A percentile compares a stretch with the other conserved stretches of the same genome.
Conservation (phyloP, 2,113 vertebrate genomes). For the Potamarius usumacintae region DNA sequence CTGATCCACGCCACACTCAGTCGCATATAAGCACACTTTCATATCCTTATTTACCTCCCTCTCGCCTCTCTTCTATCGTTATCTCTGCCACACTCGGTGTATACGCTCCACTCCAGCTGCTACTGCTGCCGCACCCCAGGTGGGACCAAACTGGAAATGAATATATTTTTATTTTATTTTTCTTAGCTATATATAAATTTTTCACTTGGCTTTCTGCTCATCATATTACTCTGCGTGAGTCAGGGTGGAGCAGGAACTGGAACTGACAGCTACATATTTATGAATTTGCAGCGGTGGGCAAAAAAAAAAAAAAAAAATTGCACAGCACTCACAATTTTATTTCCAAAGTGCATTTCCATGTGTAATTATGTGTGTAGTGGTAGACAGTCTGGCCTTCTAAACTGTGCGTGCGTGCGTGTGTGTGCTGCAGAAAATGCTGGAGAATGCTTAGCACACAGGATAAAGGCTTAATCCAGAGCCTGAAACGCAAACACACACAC, state of each 20-base stretch:
- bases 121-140: slow-evolving; percentile 37
- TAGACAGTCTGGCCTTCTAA: slow-evolving; percentile 51
- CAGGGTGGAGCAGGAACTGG: slow-evolving; percentile 32
- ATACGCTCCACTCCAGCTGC: not conserved
- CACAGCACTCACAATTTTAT: slow-evolving; percentile 47
- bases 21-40: slow-evolving; percentile 2
- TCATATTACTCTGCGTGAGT: slow-evolving; percentile 33
- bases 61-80: slow-evolving; percentile 34
- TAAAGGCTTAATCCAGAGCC: slow-evolving; percentile 53
- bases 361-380: slow-evolving; percentile 57
- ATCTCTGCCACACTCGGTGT: slow-evolving; percentile 2
- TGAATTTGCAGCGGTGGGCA: slow-evolving; percentile 43
- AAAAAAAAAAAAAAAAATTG: slow-evolving; percentile 29
- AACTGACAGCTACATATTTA: slow-evolving; percentile 52
- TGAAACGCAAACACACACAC: slow-evolving; percentile 40
- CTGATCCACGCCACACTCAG: slow-evolving; percentile 31
- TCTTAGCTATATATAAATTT: not conserved
- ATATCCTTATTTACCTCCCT: slow-evolving; percentile 1
- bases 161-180: too few species aligned
- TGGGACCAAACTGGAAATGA: slow-evolving; percentile 36
- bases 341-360: slow-evolving; percentile 46
- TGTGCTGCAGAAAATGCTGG: slow-evolving; percentile 30
- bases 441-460: slow-evolving; percentile 55
- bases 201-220: slow-evolving; percentile 38
- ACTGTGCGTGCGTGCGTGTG: slow-evolving; percentile 29